Base-by-base conservation (phyloP, 2,113 vertebrate genomes). In the Chitala chitala region DNA sequence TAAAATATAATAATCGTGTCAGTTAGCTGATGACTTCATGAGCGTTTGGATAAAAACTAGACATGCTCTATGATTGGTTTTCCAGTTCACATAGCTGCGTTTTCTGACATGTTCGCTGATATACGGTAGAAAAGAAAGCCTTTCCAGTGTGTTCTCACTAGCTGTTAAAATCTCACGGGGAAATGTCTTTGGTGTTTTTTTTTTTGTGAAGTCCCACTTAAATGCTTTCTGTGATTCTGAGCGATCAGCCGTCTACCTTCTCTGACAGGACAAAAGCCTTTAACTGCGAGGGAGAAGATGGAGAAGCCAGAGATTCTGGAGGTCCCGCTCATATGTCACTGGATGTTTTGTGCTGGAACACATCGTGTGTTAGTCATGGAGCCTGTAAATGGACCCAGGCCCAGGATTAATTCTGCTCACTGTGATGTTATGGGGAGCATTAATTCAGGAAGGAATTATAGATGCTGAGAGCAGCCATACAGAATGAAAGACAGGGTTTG, bases 191-290 rank as follows among this genome's bases (percentile, higher is more conserved):
- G 51, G 58, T 59, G 78, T 72, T 31, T 38, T 38, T 31, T 40
- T 86, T 79, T 82, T 78, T 82, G 82, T 81, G 70, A 78, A 78
- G 77, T 48, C 68, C 77, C 20, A 75, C 79, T 74, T 80, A 84
- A 85, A 82, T 79, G 80, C 73, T 79, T 53, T 4, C 69, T 75
- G 78, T 78, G 79, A 80, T 86, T 84, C 78, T 76, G 82, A 71
- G 70, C 1, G 29, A 83, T 79, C 79, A 86, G 82, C 81, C 81
- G 77, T 63, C 70, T 9, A 82, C 83, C 80, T 84, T 78, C 72
- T 81, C 76, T 87, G 82, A 79, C 82, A 85, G 82, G 80, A 88
- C 86, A 79, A 82, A 83, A 80, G 77, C 76, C 79, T 84, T 80
- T 77, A 82, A 83, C 85, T 83, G 81, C 84, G 78, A 81, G 82